Percentiles rank a stretch among this genome's conserved stretches.
Conservation (phyloP, 1,140 invertebrate genomes). For the Lepidurus apus region DNA sequence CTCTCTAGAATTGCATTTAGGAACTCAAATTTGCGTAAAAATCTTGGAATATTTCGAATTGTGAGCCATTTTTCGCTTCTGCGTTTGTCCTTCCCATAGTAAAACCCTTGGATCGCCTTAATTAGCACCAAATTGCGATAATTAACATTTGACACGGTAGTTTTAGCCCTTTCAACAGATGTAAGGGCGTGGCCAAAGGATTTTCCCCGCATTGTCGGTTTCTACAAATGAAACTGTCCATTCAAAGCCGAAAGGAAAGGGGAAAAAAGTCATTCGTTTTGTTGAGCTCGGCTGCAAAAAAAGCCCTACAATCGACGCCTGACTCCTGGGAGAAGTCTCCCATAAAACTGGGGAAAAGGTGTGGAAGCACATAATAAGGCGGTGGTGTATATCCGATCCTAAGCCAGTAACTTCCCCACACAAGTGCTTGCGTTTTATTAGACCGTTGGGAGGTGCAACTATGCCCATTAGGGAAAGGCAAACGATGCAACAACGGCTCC, state of each 20-base stretch:
- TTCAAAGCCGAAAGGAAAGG: background rate
- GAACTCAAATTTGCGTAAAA: too few species aligned
- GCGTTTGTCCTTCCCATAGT: too few species aligned
- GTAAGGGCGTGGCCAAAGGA: too few species aligned
- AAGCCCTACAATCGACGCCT: background rate
- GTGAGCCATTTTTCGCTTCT: too few species aligned
- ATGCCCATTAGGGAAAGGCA: constrained; percentile 10
- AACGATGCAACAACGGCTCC: background rate
- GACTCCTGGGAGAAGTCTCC: background rate
- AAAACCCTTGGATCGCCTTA: too few species aligned
- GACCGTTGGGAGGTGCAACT: constrained; percentile 13
- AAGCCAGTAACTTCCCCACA: background rate
- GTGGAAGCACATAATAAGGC: background rate
- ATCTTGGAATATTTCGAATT: too few species aligned
- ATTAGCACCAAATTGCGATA: too few species aligned
- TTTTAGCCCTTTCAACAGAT: too few species aligned
- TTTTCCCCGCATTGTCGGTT: too few species aligned
- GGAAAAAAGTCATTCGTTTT: background rate
- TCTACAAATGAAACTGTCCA: too few species aligned
- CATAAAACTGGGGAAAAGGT: background rate
- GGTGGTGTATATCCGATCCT: background rate
- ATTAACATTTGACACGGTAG: too few species aligned
- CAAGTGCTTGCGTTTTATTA: background rate
- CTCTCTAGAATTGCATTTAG: too few species aligned
- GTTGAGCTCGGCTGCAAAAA: background rate